These are phyloP conservation scores for Nautilus pompilius DNA, from an alignment of 1,140 invertebrate species.

Conservation along the genomic window DNA sequence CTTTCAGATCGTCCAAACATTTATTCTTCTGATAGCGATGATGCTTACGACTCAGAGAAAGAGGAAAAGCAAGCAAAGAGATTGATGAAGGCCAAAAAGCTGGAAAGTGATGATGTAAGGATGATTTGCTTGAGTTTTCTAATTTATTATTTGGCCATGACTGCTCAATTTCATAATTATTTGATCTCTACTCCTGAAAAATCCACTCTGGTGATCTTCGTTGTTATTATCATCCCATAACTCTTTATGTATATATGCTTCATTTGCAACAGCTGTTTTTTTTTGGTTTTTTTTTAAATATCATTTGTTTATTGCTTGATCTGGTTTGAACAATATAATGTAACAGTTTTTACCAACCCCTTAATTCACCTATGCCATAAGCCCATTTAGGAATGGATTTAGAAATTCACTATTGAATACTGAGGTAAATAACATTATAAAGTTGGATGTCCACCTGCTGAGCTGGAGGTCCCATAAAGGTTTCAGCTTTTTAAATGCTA, in stretches of 20 bases:
- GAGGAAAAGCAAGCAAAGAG: conserved; percentile 73
- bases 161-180: background rate
- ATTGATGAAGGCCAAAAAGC: conserved; percentile 71
- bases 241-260: background rate
- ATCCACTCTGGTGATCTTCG: background rate
- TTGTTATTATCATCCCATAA: background rate
- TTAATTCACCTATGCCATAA: too few species aligned
- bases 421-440: too few species aligned
- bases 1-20: conserved; percentile 60
- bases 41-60: conserved; percentile 82
- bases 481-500: too few species aligned
- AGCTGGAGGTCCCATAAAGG: too few species aligned
- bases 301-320: background rate
- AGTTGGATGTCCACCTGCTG: too few species aligned
- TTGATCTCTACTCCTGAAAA: background rate
- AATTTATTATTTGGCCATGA: background rate
- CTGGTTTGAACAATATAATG: too few species aligned
- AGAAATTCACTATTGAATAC: too few species aligned
- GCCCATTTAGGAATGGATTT: too few species aligned
- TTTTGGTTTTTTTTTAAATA: background rate
- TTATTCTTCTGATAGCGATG: conserved; percentile 79
- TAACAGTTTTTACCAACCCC: too few species aligned
- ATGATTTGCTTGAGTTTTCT: background rate
- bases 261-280: background rate
- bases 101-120: conserved; percentile 73